Base-by-base conservation (phyloP, 2,888 invertebrate genomes). In the Pomacea canaliculata region DNA sequence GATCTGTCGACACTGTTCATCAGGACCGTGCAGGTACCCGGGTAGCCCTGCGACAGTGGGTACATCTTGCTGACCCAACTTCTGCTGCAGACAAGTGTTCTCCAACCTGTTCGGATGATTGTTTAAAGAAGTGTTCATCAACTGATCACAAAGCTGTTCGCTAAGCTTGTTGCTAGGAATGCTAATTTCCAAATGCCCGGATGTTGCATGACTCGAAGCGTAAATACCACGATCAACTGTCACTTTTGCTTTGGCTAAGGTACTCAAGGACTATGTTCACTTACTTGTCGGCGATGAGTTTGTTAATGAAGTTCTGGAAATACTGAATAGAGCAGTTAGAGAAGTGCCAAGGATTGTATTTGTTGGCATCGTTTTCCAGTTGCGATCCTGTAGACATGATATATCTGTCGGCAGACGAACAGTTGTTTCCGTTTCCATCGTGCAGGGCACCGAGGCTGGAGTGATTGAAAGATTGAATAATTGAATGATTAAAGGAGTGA, bases 1-100 rank as follows among this genome's bases (percentile, higher is more conserved):
- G 19, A 87, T 84, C 68, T 83, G 79, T 48, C 81, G 77, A 68
- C 89, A 89, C 76, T 89, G 89, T 10, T 84, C 82, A 75, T 89
- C 87, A 13, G 85, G 83, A 48, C 78, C 75, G 70, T 83, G 83
- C 19, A 82, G 71, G 74, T 88, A 86, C 0, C 89, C 89, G 1
- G 87, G 86, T n/a, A 83, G 78, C 51, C 76, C 78, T 0, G 78
- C 65, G 1, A 76, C 73, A n/a, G 75, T 70, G 8, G 80, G 78
- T 48, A 79, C 77, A 19, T 65, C 74, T 10, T 51, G 19, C 12
- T 51, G 66, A 18, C 23, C 63, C 37, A 70, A 19, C 56, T 46
- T 79, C 16, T 79, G 70, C 5, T 79, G 49, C 27, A 85, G 70
- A 71, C 84, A 84, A 16, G 72, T 49, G 12, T 48, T 27, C 59